Conservation (phyloP, 2,888 invertebrate genomes). For the Gari tellinella region DNA sequence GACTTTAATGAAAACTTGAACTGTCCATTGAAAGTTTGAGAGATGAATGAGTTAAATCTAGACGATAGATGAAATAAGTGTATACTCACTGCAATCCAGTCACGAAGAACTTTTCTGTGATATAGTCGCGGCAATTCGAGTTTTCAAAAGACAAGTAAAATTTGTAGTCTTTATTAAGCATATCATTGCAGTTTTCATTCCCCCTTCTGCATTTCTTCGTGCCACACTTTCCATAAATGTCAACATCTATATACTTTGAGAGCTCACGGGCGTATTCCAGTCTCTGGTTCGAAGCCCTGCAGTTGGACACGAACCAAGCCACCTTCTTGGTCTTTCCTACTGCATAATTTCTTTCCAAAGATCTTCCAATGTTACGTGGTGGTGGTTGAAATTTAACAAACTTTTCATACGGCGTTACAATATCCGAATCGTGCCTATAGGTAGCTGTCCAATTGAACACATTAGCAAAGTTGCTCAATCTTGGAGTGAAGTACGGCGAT, state of each 20-base stretch:
- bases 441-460: slow-evolving; percentile 98
- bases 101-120: slow-evolving; percentile 98
- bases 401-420: slow-evolving; percentile 97
- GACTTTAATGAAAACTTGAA: too few species aligned
- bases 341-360: slow-evolving; percentile 73
- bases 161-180: slow-evolving; percentile 96
- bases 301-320: slow-evolving; percentile 99
- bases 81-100: slow-evolving; percentile 93
- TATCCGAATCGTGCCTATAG: slow-evolving; percentile 96
- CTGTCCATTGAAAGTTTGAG: too few species aligned
- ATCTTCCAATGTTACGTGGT: slow-evolving; percentile 1
- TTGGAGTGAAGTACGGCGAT: slow-evolving; percentile 85
- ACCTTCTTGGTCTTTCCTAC: slow-evolving; percentile 96
- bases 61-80: too few species aligned
- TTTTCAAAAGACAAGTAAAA: slow-evolving; percentile 99
- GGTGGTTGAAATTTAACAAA: slow-evolving; percentile 93
- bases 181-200: slow-evolving; percentile 90
- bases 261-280: slow-evolving; percentile 94
- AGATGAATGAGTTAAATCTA: too few species aligned
- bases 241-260: slow-evolving; percentile 90
- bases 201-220: slow-evolving; percentile 85
- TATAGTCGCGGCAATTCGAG: slow-evolving; percentile 97
- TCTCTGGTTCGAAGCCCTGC: slow-evolving; percentile 95
- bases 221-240: slow-evolving; percentile 82
- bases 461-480: slow-evolving; percentile 89